These are phyloP conservation scores for Temnothorax unifasciatus DNA, from an alignment of 2,888 invertebrate genomes.

Conservation along the genomic window DNA sequence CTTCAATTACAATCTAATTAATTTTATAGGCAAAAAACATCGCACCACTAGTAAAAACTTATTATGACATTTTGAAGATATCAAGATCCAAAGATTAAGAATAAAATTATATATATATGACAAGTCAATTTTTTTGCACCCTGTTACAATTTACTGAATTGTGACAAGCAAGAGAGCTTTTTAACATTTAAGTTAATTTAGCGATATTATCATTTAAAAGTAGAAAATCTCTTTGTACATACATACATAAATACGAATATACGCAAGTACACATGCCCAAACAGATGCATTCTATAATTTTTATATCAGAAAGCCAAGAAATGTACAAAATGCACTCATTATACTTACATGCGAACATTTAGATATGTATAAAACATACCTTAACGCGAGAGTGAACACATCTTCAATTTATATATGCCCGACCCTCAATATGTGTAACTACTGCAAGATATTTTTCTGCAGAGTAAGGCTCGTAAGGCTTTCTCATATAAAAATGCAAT, in stretches of 20 bases:
- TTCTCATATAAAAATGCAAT: constrained; percentile 75
- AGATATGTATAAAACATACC: constrained; percentile 60
- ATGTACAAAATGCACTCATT: constrained; percentile 71
- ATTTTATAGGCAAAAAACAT: background rate
- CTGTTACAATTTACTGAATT: constrained; percentile 61
- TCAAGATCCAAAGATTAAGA: constrained; percentile 62
- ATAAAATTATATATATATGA: constrained; percentile 30
- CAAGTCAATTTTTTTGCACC: constrained; percentile 53
- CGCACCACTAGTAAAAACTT: background rate
- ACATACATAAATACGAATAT: constrained; percentile 70
- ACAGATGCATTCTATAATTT: constrained; percentile 73
- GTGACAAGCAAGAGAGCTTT: constrained; percentile 61
- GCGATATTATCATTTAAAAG: constrained; percentile 69
- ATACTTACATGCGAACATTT: constrained; percentile 51
- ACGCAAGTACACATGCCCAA: constrained; percentile 70
- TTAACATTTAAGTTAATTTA: constrained; percentile 66
- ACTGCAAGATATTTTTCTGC: constrained; percentile 59
- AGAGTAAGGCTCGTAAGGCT: constrained; percentile 66
- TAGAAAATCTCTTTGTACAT: constrained; percentile 66
- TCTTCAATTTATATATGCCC: constrained; percentile 55
- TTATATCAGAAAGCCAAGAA: constrained; percentile 76
- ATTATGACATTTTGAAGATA: constrained; percentile 19
- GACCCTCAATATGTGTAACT: constrained; percentile 68
- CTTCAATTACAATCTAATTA: constrained; percentile 23
- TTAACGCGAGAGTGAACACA: constrained; percentile 38